Evolutionary conservation across 2,797 vertebrate species (phyloP).

Genomic region (Coracias cyanogaster): DNA sequence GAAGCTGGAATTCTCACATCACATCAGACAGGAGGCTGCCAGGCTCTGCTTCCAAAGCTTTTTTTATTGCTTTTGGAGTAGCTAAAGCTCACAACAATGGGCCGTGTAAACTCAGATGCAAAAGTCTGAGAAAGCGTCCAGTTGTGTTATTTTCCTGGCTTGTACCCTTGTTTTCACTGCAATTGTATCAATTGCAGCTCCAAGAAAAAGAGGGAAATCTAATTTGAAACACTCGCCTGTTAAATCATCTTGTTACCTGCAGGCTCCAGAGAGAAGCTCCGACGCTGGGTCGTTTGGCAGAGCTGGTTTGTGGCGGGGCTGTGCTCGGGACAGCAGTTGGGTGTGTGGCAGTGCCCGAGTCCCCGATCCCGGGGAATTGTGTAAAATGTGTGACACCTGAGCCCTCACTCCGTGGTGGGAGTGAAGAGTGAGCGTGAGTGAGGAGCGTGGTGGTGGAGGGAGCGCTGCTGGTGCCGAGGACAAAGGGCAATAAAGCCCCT

Average conservation of each 20-base stretch:
- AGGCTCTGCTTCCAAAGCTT: background rate
- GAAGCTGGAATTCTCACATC: background rate
- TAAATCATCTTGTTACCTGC: background rate
- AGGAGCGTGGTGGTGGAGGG: background rate
- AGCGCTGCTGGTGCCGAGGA: background rate
- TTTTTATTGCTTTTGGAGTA: background rate
- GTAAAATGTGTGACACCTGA: fast-evolving
- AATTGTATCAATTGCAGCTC: background rate
- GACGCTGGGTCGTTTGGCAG: background rate
- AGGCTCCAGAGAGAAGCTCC: background rate
- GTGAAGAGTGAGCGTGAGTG: too few species aligned
- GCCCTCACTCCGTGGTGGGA: fast-evolving
- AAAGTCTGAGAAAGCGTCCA: background rate
- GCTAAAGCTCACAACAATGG: background rate
- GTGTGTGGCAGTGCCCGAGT: fast-evolving
- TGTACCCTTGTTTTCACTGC: background rate
- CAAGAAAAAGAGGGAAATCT: background rate
- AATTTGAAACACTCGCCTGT: background rate
- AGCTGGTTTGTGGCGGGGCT: background rate
- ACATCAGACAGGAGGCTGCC: background rate
- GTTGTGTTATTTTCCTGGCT: background rate
- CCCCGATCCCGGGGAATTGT: background rate
- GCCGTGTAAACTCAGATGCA: background rate
- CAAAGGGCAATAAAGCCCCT: background rate
- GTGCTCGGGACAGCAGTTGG: background rate